These are phyloP conservation scores for Malachius bipustulatus DNA, from an alignment of 2,888 invertebrate genomes.

Conservation along the genomic window DNA sequence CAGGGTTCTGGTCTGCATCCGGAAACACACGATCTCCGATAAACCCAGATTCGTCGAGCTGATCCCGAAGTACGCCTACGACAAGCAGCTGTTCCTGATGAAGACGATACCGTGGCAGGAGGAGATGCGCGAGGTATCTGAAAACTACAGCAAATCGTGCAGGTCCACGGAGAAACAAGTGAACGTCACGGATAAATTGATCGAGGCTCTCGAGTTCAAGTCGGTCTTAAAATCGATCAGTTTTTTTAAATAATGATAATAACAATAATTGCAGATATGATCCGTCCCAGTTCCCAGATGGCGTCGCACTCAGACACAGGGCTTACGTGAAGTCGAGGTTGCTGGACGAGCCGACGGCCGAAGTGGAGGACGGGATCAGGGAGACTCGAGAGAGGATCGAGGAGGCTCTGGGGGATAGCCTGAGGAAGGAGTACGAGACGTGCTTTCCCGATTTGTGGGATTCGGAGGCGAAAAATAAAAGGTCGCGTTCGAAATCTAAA, in stretches of 20 bases:
- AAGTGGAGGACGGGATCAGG: neutral
- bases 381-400: neutral
- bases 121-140: neutral
- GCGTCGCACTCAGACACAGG: neutral
- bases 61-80: neutral
- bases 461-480: too few relatives aligned
- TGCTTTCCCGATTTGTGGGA: too few relatives aligned
- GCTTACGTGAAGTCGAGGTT: slow-evolving; percentile 1
- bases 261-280: too few relatives aligned
- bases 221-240: too few relatives aligned
- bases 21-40: neutral
- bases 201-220: neutral
- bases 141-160: too few relatives aligned
- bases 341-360: slow-evolving; percentile 1
- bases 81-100: slow-evolving; percentile 1
- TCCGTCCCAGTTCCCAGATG: neutral
- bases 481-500: too few relatives aligned
- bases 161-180: neutral
- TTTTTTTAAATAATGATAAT: too few relatives aligned
- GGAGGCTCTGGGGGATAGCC: neutral
- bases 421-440: too few relatives aligned
- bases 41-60: neutral
- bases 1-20: neutral
- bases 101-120: neutral
- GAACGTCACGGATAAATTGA: neutral